Evolutionary conservation across 2,888 invertebrate species (phyloP), one percentile per base, ranked within the genome.

Genomic region (Axea sp.): DNA sequence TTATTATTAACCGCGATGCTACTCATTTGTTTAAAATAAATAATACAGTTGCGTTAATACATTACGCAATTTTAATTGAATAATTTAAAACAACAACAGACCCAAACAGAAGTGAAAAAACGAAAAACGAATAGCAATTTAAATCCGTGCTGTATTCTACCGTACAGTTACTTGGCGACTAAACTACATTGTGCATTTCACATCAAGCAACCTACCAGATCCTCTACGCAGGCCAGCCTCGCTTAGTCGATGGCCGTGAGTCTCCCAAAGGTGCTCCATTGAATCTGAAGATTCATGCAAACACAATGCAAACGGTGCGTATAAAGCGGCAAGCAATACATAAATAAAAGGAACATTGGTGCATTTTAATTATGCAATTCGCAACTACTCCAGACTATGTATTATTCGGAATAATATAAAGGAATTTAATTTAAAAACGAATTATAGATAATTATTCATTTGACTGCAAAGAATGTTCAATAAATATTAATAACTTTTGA

Each of bases 181-280:
- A 59, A 51, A 31, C 60, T 69, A 69, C 69, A 45, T 11, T 67
- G 30, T 39, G 68, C 69, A 43, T 26, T 9, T 37, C 17, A 57
- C 35, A 5, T 45, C 47, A 60, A 60, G 59, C 77, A 59, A 84
- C 88, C 89, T 92, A 94, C 94, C 94, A 92, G 93, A 93, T 84
- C 92, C 92, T 88, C 93, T 90, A 83, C 93, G 91, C 79, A 93
- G 90, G 84, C 93, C 93, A 81, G 93, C 93, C 89, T 93, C 93
- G 89, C 92, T 92, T 85, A 93, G 90, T 86, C 93, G 91, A 82
- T 93, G 91, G 80, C 92, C 91, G 83, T 93, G 92, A 86, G 90
- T 90, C 88, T 93, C 93, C 93, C 93, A 93, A 68, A 93, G 90
- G 81, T 91, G 90, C 88, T 93, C 93, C 91, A 93, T 91, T 49